phyloP scores from a whole-genome alignment of 2,888 invertebrate genomes.

The Himalopsyche japonica region DNA sequence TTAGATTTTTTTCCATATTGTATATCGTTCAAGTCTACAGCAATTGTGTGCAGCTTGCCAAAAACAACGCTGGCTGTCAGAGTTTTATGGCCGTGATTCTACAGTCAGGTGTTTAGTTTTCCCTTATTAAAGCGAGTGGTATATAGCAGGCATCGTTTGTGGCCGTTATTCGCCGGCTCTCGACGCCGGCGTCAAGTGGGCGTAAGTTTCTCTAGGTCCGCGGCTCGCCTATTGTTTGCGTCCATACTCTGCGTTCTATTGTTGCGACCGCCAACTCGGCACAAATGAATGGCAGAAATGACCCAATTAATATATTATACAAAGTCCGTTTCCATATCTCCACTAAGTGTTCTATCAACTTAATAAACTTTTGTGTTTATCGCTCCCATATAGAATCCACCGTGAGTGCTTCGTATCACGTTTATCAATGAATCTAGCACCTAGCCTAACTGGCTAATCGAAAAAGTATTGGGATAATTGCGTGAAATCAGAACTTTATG shows the following conservation, averaged over 20 bases:
- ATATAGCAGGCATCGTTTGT: background rate
- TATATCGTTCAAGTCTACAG: background rate
- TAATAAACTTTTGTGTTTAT: background rate
- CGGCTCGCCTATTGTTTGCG: conserved; percentile 1
- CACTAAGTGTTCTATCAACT: conserved; percentile 25
- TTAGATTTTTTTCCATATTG: no score
- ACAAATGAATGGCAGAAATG: background rate
- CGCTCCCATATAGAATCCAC: background rate
- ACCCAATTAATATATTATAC: background rate
- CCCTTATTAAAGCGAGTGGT: background rate
- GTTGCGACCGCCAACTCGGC: background rate
- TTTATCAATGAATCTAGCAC: background rate
- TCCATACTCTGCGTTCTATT: background rate
- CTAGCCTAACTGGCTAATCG: background rate
- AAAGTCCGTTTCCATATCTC: conserved; percentile 12
- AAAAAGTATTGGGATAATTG: background rate
- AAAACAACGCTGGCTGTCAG: background rate
- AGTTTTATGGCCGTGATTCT: background rate
- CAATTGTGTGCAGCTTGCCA: background rate
- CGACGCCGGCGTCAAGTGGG: background rate
- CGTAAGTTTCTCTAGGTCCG: background rate
- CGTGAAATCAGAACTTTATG: background rate
- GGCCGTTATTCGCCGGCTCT: conserved; percentile 2
- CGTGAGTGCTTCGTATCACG: background rate
- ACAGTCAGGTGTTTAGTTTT: conserved; percentile 10